These are phyloP conservation scores for Pteronura brasiliensis DNA, from an alignment of 2,113 vertebrate genomes.

Conservation along the genomic window DNA sequence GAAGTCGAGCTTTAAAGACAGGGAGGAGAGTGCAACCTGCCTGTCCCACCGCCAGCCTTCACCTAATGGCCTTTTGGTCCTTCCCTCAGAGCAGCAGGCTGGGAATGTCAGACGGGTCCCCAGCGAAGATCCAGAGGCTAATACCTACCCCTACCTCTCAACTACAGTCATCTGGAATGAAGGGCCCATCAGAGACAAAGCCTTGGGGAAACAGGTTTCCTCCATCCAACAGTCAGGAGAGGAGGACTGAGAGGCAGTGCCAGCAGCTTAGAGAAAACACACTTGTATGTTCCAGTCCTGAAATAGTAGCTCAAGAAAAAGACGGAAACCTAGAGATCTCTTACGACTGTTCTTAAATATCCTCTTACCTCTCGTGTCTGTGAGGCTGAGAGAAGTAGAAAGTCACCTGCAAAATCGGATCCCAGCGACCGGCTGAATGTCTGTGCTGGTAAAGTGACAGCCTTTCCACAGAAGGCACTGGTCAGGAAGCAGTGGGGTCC, in stretches of 20 bases:
- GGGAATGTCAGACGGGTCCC: neutral
- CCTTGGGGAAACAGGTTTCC: no score
- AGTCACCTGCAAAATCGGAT: neutral
- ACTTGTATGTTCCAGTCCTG: neutral
- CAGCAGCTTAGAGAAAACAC: neutral
- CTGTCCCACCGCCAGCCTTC: neutral
- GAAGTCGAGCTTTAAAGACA: neutral
- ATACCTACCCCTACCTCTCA: neutral
- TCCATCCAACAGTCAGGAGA: neutral
- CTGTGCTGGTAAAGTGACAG: neutral
- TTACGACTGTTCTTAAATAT: neutral
- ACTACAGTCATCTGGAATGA: neutral
- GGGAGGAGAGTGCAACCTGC: rapidly evolving
- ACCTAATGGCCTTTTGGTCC: neutral
- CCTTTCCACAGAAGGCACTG: neutral
- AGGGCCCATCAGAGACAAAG: neutral
- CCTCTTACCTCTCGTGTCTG: neutral
- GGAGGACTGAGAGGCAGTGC: no score
- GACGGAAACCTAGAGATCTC: neutral
- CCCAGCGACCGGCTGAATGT: neutral
- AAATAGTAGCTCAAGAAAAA: neutral
- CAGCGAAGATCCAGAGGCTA: neutral
- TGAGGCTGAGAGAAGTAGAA: neutral
- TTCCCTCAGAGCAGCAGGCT: neutral
- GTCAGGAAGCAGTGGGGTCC: neutral